Conservation (phyloP, 2,888 invertebrate genomes). For the Thyatira batis region DNA sequence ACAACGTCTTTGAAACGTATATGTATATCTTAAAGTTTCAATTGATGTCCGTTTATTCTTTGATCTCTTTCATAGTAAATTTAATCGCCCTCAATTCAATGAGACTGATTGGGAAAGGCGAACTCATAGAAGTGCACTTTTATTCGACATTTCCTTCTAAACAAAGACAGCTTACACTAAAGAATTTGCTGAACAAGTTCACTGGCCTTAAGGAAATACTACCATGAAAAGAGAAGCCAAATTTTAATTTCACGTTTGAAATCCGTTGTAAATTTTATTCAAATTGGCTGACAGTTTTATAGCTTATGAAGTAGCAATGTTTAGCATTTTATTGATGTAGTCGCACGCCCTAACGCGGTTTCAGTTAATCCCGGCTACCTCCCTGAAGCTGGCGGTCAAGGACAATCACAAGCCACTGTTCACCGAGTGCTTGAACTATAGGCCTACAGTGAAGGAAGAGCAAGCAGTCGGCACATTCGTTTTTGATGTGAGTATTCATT, state of each 20-base stretch:
- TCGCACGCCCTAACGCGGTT: constrained; percentile 54
- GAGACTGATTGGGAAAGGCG: neutral
- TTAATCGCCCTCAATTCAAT: neutral
- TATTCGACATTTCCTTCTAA: neutral
- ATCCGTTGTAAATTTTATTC: constrained; percentile 1
- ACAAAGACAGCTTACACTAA: neutral
- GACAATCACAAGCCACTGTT: constrained; percentile 95
- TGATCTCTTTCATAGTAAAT: neutral
- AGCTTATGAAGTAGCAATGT: constrained; percentile 15
- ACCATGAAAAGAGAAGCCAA: neutral
- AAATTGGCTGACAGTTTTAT: constrained; percentile 11
- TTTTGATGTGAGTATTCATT: constrained; percentile 82
- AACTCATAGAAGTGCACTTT: neutral
- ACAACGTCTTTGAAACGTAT: no score
- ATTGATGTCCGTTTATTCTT: no score
- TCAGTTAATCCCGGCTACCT: constrained; percentile 64
- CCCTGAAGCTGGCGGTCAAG: constrained; percentile 72
- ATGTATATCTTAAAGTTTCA: no score
- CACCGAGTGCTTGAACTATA: constrained; percentile 91
- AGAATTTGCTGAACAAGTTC: neutral
- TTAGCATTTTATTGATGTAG: constrained; percentile 45
- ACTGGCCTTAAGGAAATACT: neutral
- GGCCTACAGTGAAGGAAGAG: constrained; percentile 91
- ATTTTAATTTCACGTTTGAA: neutral
- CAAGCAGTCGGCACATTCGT: constrained; percentile 88